Evolutionary conservation across 2,888 invertebrate species (phyloP), one percentile per base, ranked within the genome.

Genomic region (Hemithea aestivaria): DNA sequence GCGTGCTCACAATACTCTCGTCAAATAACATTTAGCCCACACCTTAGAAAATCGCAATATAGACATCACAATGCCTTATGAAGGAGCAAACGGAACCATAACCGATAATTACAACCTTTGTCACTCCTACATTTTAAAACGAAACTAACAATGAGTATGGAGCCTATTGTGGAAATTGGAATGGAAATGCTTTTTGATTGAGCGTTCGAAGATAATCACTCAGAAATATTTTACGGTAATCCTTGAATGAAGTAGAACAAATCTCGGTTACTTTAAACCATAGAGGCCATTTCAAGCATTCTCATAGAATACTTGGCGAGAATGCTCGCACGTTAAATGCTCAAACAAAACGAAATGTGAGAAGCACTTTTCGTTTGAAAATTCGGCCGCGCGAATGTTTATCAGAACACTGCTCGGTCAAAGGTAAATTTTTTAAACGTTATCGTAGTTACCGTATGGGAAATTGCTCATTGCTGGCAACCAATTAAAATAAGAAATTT

Each of bases 11-110:
- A 78, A 79, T 76, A 66, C 73, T 68, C 70, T 85, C 82, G 81
- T 87, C 83, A 84, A 84, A 85, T 85, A 85, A 82, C 84, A 78
- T 84, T 85, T 84, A 85, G 79, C 82, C 84, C 83, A 80, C 83
- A 84, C 85, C 81, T 83, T 84, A 82, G 82, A 82, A 71, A 78
- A 80, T 83, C 79, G 79, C 84, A 77, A 85, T 82, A 87, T 87
- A 73, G 78, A 87, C 84, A 84, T 81, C 51, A 84, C 82, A 83
- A 84, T 65, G 67, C 58, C 52, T 60, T 64, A 71, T 73, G 74
- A 78, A 74, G 72, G 63, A 73, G 72, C 72, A 58, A 62, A 72
- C 66, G 70, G 73, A 69, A 71, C 80, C 73, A 74, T 70, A 79
- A 77, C 71, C 72, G 66, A 87, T 85, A 85, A 87, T 87, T 87